These are phyloP conservation scores for Hemibagrus guttatus DNA, from an alignment of 2,797 vertebrate species.

Conservation along the genomic window DNA sequence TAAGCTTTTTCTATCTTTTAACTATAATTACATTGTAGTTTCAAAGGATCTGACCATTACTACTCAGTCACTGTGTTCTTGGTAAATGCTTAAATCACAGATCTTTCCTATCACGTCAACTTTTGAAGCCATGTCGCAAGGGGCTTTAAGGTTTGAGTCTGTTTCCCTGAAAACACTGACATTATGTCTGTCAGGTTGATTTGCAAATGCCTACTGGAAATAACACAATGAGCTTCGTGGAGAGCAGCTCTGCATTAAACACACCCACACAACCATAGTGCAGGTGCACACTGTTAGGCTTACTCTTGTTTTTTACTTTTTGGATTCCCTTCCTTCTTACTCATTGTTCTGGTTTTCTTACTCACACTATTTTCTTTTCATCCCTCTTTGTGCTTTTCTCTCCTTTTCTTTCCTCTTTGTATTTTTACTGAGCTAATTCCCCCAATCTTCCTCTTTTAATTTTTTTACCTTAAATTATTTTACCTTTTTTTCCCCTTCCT, in stretches of 20 bases:
- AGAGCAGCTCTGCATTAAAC: background rate
- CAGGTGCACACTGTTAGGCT: background rate
- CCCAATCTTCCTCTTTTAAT: background rate
- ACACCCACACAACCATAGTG: background rate
- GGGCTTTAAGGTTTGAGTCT: background rate
- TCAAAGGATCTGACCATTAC: background rate
- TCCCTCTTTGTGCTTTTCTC: background rate
- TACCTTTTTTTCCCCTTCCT: background rate
- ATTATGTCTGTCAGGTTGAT: background rate
- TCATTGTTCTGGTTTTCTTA: background rate
- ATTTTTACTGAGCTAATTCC: background rate
- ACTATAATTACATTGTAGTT: background rate
- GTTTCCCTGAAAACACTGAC: background rate
- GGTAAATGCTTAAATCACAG: background rate
- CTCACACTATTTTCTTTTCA: background rate
- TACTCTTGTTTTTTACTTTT: background rate
- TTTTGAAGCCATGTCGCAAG: background rate
- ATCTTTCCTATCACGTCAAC: background rate
- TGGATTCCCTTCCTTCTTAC: background rate
- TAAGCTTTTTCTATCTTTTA: background rate
- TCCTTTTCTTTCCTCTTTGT: background rate
- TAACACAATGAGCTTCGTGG: background rate
- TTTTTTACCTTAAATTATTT: background rate
- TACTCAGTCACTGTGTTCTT: background rate
- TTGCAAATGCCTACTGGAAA: background rate